Conservation (phyloP, 2,888 invertebrate genomes). For the Drosophila melanosoma region DNA sequence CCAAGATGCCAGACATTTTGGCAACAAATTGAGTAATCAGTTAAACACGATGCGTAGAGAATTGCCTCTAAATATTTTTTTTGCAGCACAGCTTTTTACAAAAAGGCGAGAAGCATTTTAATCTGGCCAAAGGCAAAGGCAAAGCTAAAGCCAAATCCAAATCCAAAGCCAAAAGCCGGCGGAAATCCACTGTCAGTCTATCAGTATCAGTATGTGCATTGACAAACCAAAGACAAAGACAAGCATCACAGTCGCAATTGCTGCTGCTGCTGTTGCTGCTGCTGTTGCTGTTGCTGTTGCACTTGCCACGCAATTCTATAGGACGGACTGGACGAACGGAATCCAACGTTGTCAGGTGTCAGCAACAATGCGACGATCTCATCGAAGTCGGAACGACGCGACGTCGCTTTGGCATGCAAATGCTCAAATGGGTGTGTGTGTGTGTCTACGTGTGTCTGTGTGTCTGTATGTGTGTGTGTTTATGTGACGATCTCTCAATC, state of each 20-base stretch:
- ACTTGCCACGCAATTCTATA: constrained; percentile 76
- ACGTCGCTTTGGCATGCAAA: constrained; percentile 58
- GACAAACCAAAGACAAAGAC: constrained; percentile 65
- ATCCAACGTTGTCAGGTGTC: constrained; percentile 74
- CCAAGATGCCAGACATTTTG: constrained; percentile 68
- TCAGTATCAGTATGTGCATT: constrained; percentile 58
- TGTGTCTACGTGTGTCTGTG: constrained; percentile 53
- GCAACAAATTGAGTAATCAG: constrained; percentile 52
- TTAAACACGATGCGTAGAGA: constrained; percentile 9
- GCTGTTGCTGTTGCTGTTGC: constrained; percentile 38
- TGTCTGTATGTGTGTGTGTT: constrained; percentile 30
- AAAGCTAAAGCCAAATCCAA: constrained; percentile 24
- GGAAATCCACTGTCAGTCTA: constrained; percentile 76
- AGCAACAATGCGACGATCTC: constrained; percentile 67
- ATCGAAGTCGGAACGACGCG: constrained; percentile 49
- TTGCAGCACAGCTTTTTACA: constrained; percentile 30
- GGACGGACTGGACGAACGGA: constrained; percentile 22
- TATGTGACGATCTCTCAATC: constrained; percentile 65
- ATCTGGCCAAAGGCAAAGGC: constrained; percentile 23
- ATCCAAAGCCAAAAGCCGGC: constrained; percentile 59
- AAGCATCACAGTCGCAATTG: constrained; percentile 49
- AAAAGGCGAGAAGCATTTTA: constrained; percentile 7
- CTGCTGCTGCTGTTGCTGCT: constrained; percentile 11
- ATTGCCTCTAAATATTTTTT: constrained; percentile 33
- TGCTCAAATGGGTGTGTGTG: constrained; percentile 58